These are phyloP conservation scores for Pogona vitticeps DNA, from an alignment of 2,113 vertebrate species.

Conservation along the genomic window DNA sequence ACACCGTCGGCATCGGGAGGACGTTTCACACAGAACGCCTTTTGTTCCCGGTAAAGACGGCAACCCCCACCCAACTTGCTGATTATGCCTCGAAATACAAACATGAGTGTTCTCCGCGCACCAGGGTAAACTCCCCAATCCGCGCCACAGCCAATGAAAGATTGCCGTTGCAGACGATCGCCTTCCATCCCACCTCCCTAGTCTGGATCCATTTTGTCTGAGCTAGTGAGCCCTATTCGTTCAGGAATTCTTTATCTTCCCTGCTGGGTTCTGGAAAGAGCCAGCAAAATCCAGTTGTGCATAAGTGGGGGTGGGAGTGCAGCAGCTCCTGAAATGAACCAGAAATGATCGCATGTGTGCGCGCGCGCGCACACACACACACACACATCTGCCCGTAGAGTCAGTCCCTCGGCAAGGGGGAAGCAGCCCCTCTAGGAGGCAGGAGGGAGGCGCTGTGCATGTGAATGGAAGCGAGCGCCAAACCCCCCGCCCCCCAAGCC, in stretches of 20 bases:
- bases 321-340: neutral
- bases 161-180: neutral
- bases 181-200: neutral
- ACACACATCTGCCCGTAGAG: neutral
- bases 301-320: too few species aligned
- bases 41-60: conserved; percentile 51
- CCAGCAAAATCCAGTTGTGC: conserved; percentile 23
- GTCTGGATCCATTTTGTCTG: neutral
- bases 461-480: neutral
- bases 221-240: neutral
- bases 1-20: conserved; percentile 1
- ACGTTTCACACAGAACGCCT: conserved; percentile 54
- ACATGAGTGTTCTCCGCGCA: conserved; percentile 23
- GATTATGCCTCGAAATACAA: conserved; percentile 46
- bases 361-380: neutral
- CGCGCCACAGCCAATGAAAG: neutral
- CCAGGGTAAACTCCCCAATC: neutral
- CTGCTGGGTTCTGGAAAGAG: conserved; percentile 5
- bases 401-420: neutral
- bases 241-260: neutral
- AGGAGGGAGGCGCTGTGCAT: neutral
- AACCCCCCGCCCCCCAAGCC: neutral
- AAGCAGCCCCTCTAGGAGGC: neutral
- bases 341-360: neutral
- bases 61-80: conserved; percentile 37